phyloP scores from a whole-genome alignment of 2,888 invertebrate genomes.

The Flexamia atlantica region DNA sequence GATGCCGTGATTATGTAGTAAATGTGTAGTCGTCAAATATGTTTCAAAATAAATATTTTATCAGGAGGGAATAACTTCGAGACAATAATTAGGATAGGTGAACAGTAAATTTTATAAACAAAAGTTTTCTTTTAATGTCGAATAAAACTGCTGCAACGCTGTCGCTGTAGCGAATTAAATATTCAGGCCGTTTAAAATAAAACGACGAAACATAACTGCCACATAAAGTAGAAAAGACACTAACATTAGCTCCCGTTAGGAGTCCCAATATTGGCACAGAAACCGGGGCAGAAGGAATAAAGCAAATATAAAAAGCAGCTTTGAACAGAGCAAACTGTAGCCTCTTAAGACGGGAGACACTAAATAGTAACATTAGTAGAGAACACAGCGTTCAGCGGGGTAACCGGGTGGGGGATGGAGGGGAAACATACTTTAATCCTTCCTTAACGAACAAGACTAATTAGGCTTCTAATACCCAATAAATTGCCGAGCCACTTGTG shows the following conservation, averaged over 20 bases:
- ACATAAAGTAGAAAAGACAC: slow-evolving; percentile 26
- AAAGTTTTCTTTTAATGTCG: too few species aligned
- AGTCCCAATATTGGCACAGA: slow-evolving; percentile 39
- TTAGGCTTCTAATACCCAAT: slow-evolving; percentile 62
- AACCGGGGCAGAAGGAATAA: slow-evolving; percentile 41
- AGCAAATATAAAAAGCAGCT: slow-evolving; percentile 58
- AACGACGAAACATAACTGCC: slow-evolving; percentile 12
- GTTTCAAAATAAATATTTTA: too few species aligned
- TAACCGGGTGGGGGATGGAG: slow-evolving; percentile 63
- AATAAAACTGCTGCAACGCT: too few species aligned
- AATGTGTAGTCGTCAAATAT: too few species aligned
- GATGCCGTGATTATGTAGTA: too few species aligned
- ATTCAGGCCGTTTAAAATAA: slow-evolving; percentile 3
- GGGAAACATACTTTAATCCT: slow-evolving; percentile 63
- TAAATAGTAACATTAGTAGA: slow-evolving; percentile 53
- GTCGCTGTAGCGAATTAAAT: too few species aligned
- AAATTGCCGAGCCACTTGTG: slow-evolving; percentile 66
- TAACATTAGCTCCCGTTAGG: slow-evolving; percentile 32
- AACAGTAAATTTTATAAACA: too few species aligned
- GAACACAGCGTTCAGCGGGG: slow-evolving; percentile 14
- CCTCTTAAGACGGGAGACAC: slow-evolving; percentile 41
- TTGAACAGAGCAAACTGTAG: slow-evolving; percentile 33
- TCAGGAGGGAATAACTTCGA: too few species aligned
- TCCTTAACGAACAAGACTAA: slow-evolving; percentile 64
- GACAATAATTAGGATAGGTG: too few species aligned